Evolutionary conservation across 2,113 vertebrate genomes (phyloP).

Genomic region (Tragelaphus scriptus): DNA sequence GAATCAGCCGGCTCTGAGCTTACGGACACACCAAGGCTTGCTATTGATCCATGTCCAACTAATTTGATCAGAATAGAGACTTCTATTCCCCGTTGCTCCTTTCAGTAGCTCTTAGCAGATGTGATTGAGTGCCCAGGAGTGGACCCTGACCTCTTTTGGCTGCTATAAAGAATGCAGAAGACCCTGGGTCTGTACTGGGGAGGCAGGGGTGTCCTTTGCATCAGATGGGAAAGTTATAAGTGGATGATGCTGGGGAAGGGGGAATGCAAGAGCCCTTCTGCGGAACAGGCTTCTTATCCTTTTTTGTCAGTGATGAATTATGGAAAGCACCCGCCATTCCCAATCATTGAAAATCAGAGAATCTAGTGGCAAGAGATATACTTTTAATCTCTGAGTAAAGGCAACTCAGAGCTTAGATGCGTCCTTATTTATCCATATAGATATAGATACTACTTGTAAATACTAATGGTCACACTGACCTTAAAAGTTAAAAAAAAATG

Average conservation of each 20-base stretch:
- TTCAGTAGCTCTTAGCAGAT: conserved; percentile 64
- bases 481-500: neutral
- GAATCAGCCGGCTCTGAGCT: conserved; percentile 69
- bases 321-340: neutral
- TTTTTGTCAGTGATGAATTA: neutral
- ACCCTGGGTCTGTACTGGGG: neutral
- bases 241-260: neutral
- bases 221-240: neutral
- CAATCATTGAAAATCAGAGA: neutral
- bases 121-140: conserved; percentile 36
- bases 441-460: neutral
- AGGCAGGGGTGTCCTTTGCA: rapidly evolving
- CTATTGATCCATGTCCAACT: conserved; percentile 80
- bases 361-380: too few species aligned
- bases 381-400: neutral
- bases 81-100: conserved; percentile 64
- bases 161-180: neutral
- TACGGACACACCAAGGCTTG: conserved; percentile 63
- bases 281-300: neutral
- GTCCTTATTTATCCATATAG: neutral
- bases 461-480: too few species aligned
- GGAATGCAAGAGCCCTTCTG: neutral
- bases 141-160: neutral
- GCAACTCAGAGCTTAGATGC: neutral
- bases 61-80: conserved; percentile 80